These are phyloP conservation scores for Listronotus oregonensis DNA, from an alignment of 1,140 invertebrate species.

Conservation along the genomic window DNA sequence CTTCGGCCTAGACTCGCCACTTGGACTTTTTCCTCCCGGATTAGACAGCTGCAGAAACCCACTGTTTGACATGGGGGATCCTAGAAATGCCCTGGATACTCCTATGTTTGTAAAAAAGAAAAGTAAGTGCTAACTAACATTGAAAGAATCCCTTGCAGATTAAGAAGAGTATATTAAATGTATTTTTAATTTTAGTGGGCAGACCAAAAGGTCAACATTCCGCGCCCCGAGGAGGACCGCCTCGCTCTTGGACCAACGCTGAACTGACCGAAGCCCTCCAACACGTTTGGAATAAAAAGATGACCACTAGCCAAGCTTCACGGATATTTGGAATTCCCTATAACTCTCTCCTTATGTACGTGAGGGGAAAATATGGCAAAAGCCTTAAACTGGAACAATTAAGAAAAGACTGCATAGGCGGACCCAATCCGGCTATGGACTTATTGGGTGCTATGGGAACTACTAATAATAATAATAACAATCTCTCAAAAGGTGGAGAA, in stretches of 20 bases:
- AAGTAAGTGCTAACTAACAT: slow-evolving; percentile 62
- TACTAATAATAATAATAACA: slow-evolving; percentile 70
- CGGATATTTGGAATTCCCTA: slow-evolving; percentile 89
- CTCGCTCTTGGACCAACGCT: slow-evolving; percentile 87
- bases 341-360: slow-evolving; percentile 90
- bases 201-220: slow-evolving; percentile 87
- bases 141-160: background rate
- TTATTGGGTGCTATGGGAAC: slow-evolving; percentile 71
- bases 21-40: slow-evolving; percentile 72
- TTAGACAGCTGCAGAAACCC: slow-evolving; percentile 73
- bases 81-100: slow-evolving; percentile 63
- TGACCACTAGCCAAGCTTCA: slow-evolving; percentile 91
- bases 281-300: slow-evolving; percentile 91
- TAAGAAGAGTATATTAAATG: background rate
- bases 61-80: slow-evolving; percentile 71
- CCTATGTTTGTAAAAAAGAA: slow-evolving; percentile 71
- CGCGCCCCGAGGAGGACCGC: slow-evolving; percentile 84
- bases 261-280: slow-evolving; percentile 86
- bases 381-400: slow-evolving; percentile 85
- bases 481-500: slow-evolving; percentile 58
- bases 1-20: slow-evolving; percentile 73
- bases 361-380: slow-evolving; percentile 89
- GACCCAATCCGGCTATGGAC: slow-evolving; percentile 62
- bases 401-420: slow-evolving; percentile 83
- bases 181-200: slow-evolving; percentile 58